Percentiles rank a stretch among this genome's conserved stretches.
These are phyloP conservation scores for Biston stratarius DNA, from an alignment of 2,888 invertebrate genomes.

Conservation along the genomic window DNA sequence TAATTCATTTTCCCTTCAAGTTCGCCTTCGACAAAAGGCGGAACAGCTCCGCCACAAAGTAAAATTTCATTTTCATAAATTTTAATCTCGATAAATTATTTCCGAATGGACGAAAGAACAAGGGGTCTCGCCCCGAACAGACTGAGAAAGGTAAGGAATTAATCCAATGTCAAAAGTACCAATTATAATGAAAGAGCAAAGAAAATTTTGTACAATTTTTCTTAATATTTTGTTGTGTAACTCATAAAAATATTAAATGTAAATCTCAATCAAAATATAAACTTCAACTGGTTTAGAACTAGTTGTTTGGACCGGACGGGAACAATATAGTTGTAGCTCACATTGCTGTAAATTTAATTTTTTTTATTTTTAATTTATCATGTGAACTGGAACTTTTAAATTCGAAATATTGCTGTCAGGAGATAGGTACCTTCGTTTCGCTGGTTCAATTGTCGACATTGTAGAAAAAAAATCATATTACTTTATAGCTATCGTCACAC, in stretches of 20 bases:
- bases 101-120: conserved; percentile 57
- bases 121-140: conserved; percentile 50
- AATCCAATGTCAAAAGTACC: conserved; percentile 62
- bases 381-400: no score
- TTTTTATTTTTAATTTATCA: no score
- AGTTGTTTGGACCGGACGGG: no score
- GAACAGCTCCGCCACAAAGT: conserved; percentile 53
- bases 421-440: no score
- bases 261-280: conserved; percentile 12
- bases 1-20: conserved; percentile 38
- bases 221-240: conserved; percentile 30
- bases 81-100: conserved; percentile 67
- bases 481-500: not conserved
- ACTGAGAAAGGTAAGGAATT: conserved; percentile 62
- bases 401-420: no score
- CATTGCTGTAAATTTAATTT: no score
- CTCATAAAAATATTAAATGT: conserved; percentile 10
- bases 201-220: conserved; percentile 59
- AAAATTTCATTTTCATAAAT: conserved; percentile 63
- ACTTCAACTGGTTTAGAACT: no score
- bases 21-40: conserved; percentile 47
- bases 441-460: not conserved
- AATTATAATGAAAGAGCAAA: conserved; percentile 57
- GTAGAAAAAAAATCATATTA: not conserved
- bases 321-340: no score